Evolutionary conservation across 2,797 vertebrate species (phyloP), one percentile per base, ranked within the genome.

Genomic region (Helarctos malayanus): DNA sequence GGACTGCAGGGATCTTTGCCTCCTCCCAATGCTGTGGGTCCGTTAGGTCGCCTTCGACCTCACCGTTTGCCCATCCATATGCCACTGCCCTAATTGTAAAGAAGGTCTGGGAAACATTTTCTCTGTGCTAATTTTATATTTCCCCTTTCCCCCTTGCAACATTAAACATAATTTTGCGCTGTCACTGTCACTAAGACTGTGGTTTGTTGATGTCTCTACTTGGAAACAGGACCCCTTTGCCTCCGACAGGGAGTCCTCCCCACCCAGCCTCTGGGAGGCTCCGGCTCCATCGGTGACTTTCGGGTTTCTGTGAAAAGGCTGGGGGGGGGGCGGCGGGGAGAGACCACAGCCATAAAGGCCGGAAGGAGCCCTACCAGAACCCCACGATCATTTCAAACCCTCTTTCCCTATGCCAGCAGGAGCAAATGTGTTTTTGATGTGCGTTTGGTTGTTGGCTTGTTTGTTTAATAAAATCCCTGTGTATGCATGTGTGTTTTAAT

Each of bases 141-240:
- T 98, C 98, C 98, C 96, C 83, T 97, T 76, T 98, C 84, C 95
- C 93, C 90, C 97, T 96, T 96, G 91, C 95, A 97, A 97, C 94
- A 97, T 92, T 97, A 96, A 97, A 97, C 97, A 97, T 98, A 98
- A 98, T 98, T 98, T 98, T 89, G 93, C 21, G 27, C 98, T 97
- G 98, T 98, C 98, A 98, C 94, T 94, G 96, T 98, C 98, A 96
- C 97, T 98, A 98, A 32, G 98, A 97, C 97, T 97, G 97, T 59
- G 98, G 97, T 97, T 98, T 98, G 94, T 91, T 98, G 98, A 98
- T 97, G 97, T 96, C 97, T 98, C 95, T 90, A 85, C 93, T 98
- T 95, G 81, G 95, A 98, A 97, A 97, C 83, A 41, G 0, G 89
- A 98, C 97, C 97, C 98, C 90, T 76, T 97, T 69, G 90, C 97